phyloP scores from a whole-genome alignment of 1,140 invertebrate genomes.

The Bombus waltoni region DNA sequence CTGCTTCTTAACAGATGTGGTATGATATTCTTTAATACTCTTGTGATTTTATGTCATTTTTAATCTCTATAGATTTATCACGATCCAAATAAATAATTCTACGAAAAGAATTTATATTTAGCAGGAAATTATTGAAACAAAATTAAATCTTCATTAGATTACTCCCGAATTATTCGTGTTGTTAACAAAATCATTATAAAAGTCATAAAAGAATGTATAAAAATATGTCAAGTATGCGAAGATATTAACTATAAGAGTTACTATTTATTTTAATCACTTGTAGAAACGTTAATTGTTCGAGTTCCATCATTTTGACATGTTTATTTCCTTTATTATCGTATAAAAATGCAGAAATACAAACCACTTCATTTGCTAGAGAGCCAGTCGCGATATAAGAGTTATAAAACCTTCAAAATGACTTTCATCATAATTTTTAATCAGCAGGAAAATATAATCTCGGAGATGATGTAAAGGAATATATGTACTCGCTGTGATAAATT shows the following conservation, averaged over 20 bases:
- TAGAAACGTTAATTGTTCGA: background rate
- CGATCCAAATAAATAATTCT: background rate
- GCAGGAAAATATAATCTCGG: background rate
- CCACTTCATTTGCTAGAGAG: background rate
- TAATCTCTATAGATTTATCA: background rate
- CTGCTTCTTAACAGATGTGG: too few species aligned
- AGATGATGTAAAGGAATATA: background rate
- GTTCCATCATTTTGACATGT: background rate
- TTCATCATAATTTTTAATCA: background rate
- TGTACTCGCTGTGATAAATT: background rate
- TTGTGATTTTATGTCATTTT: background rate
- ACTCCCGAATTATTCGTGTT: too few species aligned
- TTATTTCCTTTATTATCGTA: background rate
- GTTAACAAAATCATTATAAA: background rate
- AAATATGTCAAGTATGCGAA: background rate
- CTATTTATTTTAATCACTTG: background rate
- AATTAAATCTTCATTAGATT: background rate
- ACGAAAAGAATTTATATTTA: background rate
- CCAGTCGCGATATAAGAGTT: too few species aligned
- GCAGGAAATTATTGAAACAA: background rate
- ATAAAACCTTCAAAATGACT: background rate
- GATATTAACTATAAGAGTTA: too few species aligned
- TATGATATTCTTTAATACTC: background rate
- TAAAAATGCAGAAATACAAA: background rate
- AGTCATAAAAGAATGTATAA: background rate